Base-by-base conservation (phyloP, 2,113 vertebrate species). In the Cheilinus undulatus region DNA sequence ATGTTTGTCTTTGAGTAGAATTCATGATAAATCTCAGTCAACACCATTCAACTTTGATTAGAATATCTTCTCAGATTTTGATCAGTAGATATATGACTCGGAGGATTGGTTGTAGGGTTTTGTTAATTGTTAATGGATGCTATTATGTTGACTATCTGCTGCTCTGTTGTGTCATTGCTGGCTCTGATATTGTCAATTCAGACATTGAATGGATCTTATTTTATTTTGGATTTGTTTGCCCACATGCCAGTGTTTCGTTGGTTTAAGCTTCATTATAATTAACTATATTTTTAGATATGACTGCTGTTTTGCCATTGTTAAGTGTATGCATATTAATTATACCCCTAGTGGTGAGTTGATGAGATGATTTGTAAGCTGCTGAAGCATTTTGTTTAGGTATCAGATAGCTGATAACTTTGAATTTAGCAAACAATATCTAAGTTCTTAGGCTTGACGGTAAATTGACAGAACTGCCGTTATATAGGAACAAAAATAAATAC, bases 301-400 rank as follows among this genome's bases (percentile, higher is more conserved):
- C 40, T 42, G 40, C 40, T 42, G 15, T 42, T 42, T 3, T 6
- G 19, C 17, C 2, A 42, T 42, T 32, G 30, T 32, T 42, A 42
- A 19, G 17, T 17, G 4, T 42, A 4, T 42, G 40, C 14, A 6
- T 5, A 42, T 2, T 42, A 14, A 42, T 42, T 17, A 42, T 17
- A 17, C 83, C 80, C 76, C 87, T 90, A 52, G 81, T 90, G 89
- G 89, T 50, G 60, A 79, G 7, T 52, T 74, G 30, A 69, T 52
- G 67, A 59, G 60, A 32, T 64, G 50, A 43, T 69, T 58, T 26
- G 2, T 3, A 23, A 53, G 34, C 23, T 52, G n/a, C 20, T 32
- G 23, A 19, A 46, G 24, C 19, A 32, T 64, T 54, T 46, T 32
- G 5, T 46, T 5, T 50, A 28, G 20, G 4, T 5, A 57, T 3